Conservation (phyloP, 2,113 vertebrate genomes). For the Dasyurus viverrinus region DNA sequence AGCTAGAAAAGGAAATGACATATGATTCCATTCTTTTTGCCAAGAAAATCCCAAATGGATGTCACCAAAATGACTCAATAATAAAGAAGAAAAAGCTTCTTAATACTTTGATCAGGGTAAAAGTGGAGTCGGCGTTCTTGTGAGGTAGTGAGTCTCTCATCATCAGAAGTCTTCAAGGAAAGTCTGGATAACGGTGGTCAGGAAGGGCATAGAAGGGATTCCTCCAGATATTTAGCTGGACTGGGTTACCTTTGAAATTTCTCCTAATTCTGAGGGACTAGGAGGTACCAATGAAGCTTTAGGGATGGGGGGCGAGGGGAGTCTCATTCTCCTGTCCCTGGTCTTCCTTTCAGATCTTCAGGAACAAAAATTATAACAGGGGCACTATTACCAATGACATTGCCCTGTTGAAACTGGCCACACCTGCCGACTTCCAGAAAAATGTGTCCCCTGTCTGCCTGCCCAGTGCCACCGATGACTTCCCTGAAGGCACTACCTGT, state of each 20-base stretch:
- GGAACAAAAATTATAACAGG: constrained; percentile 83
- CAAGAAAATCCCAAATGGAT: neutral
- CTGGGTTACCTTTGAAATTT: neutral
- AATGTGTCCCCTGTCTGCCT: constrained; percentile 87
- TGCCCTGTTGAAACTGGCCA: constrained; percentile 86
- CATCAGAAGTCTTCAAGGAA: neutral
- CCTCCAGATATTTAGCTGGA: neutral
- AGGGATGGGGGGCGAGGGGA: neutral
- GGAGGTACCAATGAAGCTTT: neutral
- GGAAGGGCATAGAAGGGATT: neutral
- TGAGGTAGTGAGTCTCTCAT: neutral
- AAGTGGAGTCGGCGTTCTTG: neutral
- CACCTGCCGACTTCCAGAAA: constrained; percentile 74
- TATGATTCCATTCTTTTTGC: neutral
- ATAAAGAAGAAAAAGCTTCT: neutral
- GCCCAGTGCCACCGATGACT: constrained; percentile 78
- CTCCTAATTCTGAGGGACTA: neutral
- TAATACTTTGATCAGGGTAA: neutral
- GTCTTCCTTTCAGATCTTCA: constrained; percentile 84
- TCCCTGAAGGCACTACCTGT: constrained; percentile 82
- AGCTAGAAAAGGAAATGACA: neutral
- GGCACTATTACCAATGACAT: constrained; percentile 87
- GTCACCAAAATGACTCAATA: neutral
- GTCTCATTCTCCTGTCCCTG: constrained; percentile 75
- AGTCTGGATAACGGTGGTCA: neutral